phyloP scores from a whole-genome alignment of 2,888 invertebrate species.

The Rosalia funebris region DNA sequence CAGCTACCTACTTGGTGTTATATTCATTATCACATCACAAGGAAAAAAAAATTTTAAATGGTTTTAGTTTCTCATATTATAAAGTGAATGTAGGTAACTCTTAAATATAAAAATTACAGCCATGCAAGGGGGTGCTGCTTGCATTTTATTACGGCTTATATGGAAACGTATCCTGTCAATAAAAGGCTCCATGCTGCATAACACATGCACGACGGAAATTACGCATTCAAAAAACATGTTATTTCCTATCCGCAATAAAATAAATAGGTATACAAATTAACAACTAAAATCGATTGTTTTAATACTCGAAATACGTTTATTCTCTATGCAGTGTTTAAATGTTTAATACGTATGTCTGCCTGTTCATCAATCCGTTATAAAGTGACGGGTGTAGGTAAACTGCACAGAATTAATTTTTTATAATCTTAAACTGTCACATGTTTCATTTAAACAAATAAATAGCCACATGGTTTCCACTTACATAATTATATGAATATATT shows the following conservation, averaged over 20 bases:
- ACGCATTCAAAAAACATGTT: slow-evolving; percentile 18
- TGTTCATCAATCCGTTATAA: slow-evolving; percentile 15
- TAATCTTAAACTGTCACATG: not conserved
- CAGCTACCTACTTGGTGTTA: too few relatives aligned
- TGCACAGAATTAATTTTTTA: not conserved
- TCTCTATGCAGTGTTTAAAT: slow-evolving; percentile 4
- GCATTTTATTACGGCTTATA: not conserved
- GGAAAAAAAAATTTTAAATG: too few relatives aligned
- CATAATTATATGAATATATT: too few relatives aligned
- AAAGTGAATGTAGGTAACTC: too few relatives aligned
- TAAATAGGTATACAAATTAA: slow-evolving; percentile 10
- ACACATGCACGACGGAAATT: slow-evolving; percentile 7
- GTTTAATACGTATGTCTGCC: slow-evolving; percentile 17
- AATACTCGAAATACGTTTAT: slow-evolving; percentile 18
- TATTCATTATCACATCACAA: too few relatives aligned
- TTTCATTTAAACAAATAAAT: too few relatives aligned
- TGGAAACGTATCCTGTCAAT: slow-evolving; percentile 14
- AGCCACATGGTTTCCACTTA: too few relatives aligned
- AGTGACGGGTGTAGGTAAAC: not conserved
- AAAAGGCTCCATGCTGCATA: slow-evolving; percentile 16
- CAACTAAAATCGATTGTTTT: slow-evolving; percentile 9
- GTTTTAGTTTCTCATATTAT: too few relatives aligned
- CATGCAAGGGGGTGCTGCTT: too few relatives aligned
- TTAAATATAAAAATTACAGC: too few relatives aligned
- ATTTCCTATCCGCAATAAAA: slow-evolving; percentile 23